A percentile compares a stretch with the other conserved stretches of the same genome.
Conservation (phyloP, 2,113 vertebrate species). For the Corapipo altera region DNA sequence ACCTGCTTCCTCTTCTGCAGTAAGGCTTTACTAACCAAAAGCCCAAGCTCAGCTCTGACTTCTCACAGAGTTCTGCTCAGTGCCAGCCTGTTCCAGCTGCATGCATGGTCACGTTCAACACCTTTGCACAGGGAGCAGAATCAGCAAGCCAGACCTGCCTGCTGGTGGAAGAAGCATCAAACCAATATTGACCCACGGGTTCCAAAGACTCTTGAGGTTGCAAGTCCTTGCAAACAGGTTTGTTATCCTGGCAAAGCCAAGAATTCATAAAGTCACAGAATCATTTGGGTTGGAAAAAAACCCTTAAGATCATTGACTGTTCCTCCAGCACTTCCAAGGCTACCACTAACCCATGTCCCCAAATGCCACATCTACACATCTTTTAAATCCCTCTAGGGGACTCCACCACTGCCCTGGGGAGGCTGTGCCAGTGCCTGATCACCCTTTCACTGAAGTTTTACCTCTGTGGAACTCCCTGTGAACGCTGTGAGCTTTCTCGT, state of each 20-base stretch:
- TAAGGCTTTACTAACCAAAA: background rate
- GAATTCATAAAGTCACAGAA: background rate
- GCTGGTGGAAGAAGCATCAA: background rate
- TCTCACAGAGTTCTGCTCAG: background rate
- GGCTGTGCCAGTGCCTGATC: background rate
- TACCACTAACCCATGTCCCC: too few species aligned
- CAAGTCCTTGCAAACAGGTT: rapidly evolving
- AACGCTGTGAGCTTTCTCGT: rapidly evolving
- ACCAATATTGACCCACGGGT: rapidly evolving
- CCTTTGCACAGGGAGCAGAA: background rate
- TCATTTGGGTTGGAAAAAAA: background rate
- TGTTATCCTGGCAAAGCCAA: background rate
- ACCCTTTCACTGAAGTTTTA: rapidly evolving
- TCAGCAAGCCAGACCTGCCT: background rate
- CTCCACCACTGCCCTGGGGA: background rate
- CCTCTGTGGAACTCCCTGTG: background rate
- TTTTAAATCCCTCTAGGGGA: background rate
- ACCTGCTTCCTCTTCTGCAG: background rate
- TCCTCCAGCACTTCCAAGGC: background rate
- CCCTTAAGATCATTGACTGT: background rate
- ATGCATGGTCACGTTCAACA: rapidly evolving
- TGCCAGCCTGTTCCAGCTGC: background rate
- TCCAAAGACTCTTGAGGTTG: background rate
- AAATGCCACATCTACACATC: rapidly evolving
- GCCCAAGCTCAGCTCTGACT: background rate